Evolutionary conservation across 1,140 invertebrate genomes (phyloP), one percentile per base, ranked within the genome.

Genomic region (Polypedilum pembai): DNA sequence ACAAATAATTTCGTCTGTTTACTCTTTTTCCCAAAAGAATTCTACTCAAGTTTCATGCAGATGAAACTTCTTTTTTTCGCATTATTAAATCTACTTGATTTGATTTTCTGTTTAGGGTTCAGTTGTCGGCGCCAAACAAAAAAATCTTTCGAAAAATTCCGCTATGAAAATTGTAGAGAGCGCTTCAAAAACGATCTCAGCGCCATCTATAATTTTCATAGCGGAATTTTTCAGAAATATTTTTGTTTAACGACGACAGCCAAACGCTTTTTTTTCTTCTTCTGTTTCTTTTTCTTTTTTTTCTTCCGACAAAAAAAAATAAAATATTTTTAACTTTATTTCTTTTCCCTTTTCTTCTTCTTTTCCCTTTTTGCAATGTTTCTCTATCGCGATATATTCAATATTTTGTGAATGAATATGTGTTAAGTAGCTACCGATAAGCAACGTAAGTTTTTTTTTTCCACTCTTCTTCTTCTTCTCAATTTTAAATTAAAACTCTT

Each of bases 381-480:
- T 15, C 41, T n/a, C 45, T 56, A 56, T 56, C 12, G n/a, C 45
- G 45, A n/a, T 12, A 56, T 56, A n/a, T 15, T n/a, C 1, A 56
- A 56, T 33, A 33, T 33, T 33, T 56, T 56, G 12, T 56, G 45
- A 56, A 56, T 56, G 45, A 56, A 56, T 56, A 56, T 12, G 10
- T 56, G 45, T 56, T 56, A 56, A 56, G 10, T 56, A 56, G 45
- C 45, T 56, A 56, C 45, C 12, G 45, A 56, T 56, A 56, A 56
- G 45, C 45, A 56, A 56, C 45, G 45, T 56, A 56, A 56, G 45
- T 56, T 56, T 56, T 1, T 41, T 45, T 45, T 56, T 33, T 33
- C 24, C 24, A 33, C 24, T 33, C 12, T 8, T 56, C n/a, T 56
- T 56, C 8, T 56, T 56, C 15, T 12, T 56, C 10, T 56, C n/a